Conservation (phyloP, 2,113 vertebrate genomes). For the Edolisoma coerulescens region DNA sequence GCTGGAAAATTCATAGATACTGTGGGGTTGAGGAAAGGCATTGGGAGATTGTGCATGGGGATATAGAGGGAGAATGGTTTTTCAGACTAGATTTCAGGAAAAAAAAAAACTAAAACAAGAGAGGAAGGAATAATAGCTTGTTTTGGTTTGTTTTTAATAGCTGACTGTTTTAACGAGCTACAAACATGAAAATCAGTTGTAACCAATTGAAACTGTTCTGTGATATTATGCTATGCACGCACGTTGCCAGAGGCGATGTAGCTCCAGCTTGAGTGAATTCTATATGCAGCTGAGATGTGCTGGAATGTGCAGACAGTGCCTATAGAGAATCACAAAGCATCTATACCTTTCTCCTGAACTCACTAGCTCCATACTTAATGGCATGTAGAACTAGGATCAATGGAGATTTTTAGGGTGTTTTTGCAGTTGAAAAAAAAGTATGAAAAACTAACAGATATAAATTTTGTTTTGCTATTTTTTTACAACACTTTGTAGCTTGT, state of each 20-base stretch:
- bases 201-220: background rate
- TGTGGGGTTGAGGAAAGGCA: background rate
- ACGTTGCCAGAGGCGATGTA: background rate
- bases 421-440: background rate
- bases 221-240: background rate
- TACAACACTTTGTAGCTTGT: background rate
- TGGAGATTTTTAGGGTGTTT: background rate
- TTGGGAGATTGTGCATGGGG: background rate
- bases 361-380: background rate
- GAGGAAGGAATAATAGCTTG: background rate
- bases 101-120: background rate
- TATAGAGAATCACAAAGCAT: background rate
- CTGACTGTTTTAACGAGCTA: background rate
- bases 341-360: background rate
- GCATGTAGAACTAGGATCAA: background rate
- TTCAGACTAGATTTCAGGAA: background rate
- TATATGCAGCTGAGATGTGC: background rate
- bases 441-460: background rate
- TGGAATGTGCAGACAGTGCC: background rate
- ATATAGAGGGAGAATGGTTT: background rate
- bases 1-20: background rate
- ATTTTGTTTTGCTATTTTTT: background rate
- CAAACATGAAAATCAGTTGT: background rate
- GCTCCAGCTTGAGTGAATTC: background rate
- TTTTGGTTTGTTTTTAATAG: background rate